Evolutionary conservation across 2,888 invertebrate species (phyloP).

Genomic region (Macrosoma leucophasiata): DNA sequence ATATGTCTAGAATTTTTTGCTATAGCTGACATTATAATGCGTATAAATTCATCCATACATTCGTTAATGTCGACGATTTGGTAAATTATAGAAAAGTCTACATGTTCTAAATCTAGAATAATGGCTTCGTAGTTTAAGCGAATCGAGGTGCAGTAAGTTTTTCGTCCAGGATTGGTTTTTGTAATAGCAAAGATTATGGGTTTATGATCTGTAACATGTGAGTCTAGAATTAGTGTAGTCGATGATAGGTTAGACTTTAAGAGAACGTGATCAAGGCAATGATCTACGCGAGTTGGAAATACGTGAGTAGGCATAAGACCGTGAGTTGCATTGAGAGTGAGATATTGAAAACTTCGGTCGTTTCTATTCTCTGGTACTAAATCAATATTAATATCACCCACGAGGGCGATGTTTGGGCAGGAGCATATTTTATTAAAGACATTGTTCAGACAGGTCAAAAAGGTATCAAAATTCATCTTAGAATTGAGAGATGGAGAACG

Average conservation of each 20-base stretch:
- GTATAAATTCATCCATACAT: conserved; percentile 5
- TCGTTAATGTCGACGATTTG: too few species aligned
- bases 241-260: conserved; percentile 10
- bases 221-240: background rate
- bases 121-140: too few species aligned
- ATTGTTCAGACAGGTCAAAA: conserved; percentile 19
- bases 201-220: too few species aligned
- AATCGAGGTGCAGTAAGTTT: too few species aligned
- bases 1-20: background rate
- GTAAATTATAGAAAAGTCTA: too few species aligned
- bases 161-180: too few species aligned
- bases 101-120: too few species aligned
- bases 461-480: conserved; percentile 18
- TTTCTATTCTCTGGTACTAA: conserved; percentile 6
- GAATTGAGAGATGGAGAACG: conserved; percentile 25
- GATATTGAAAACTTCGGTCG: conserved; percentile 23
- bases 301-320: conserved; percentile 26
- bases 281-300: conserved; percentile 24
- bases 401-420: conserved; percentile 20
- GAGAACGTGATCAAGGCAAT: conserved; percentile 24
- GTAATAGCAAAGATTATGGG: too few species aligned
- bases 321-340: conserved; percentile 19
- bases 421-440: conserved; percentile 11
- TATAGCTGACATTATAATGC: conserved; percentile 1
- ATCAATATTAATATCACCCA: conserved; percentile 30